These are phyloP conservation scores for Pegoplata infirma DNA, from an alignment of 2,888 invertebrate genomes.

Conservation along the genomic window DNA sequence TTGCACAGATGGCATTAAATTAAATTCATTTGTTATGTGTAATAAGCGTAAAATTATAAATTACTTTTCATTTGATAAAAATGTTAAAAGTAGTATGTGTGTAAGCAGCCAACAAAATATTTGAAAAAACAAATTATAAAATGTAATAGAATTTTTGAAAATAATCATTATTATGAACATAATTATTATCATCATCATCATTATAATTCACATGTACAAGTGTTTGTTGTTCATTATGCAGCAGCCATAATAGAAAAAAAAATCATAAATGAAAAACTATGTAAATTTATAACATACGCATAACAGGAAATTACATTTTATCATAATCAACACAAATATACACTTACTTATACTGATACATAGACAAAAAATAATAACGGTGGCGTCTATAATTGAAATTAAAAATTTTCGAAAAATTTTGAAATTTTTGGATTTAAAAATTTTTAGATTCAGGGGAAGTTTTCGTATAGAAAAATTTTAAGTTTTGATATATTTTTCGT, in stretches of 20 bases:
- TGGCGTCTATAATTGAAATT: background rate
- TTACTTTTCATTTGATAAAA: slow-evolving; percentile 39
- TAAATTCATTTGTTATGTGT: slow-evolving; percentile 42
- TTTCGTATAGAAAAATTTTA: too few species aligned
- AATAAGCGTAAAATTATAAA: slow-evolving; percentile 49
- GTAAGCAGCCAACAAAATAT: slow-evolving; percentile 2
- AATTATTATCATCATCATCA: background rate
- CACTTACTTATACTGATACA: background rate
- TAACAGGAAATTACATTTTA: slow-evolving; percentile 56
- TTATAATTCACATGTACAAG: background rate
- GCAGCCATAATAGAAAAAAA: background rate
- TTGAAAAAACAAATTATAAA: slow-evolving; percentile 27
- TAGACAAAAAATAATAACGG: too few species aligned
- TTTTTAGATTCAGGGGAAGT: too few species aligned
- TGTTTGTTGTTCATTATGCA: background rate
- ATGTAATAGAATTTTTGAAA: slow-evolving; percentile 4
- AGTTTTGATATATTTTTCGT: too few species aligned
- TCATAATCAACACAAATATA: slow-evolving; percentile 49
- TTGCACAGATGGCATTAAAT: slow-evolving; percentile 33
- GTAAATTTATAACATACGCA: slow-evolving; percentile 47
- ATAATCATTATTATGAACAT: background rate
- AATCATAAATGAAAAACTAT: slow-evolving; percentile 15
- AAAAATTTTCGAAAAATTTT: too few species aligned
- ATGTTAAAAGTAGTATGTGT: background rate
- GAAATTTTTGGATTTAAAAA: too few species aligned